Base-by-base conservation (phyloP, 2,888 invertebrate genomes). In the Idaea straminata region DNA sequence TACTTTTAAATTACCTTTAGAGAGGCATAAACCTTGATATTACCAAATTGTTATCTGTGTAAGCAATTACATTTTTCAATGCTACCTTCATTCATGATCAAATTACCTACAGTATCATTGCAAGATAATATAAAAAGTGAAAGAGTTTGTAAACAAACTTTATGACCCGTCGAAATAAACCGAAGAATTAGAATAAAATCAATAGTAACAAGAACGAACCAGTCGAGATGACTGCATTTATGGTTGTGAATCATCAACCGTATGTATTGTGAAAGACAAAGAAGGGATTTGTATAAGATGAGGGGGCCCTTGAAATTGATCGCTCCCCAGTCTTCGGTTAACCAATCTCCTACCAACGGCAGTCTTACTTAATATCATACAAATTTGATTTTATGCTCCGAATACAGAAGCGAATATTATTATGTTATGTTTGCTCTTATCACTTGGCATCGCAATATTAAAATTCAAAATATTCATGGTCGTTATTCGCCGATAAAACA, bases 281-380 rank as follows among this genome's bases (percentile, higher is more conserved):
- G 87, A 87, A 87, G 88, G 88, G 88, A 91, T 92, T 91, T 91
- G 89, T 90, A 90, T 85, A 86, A 86, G 85, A 81, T 82, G 85
- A 86, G 85, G 89, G 87, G 88, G 81, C 82, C 86, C 88, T 89
- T 91, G 90, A 90, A 92, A 92, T 91, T 91, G 92, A 91, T 92
- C 92, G 89, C 83, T 87, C 90, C 91, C 91, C 88, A 85, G 85
- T 79, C 83, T 85, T 85, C 87, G 89, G 88, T 91, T 91, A 88
- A 87, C 89, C 87, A 84, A 84, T 77, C 88, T 86, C 87, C 80
- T 82, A 83, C 81, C 77, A 78, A 72, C 78, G 80, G 72, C 47
- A 82, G 83, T 82, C 83, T 78, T 79, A 83, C 82, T 83, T 91
- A 90, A 89, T 90, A 82, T 84, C 80, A 81, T 82, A 87, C 89